phyloP scores from a whole-genome alignment of 2,888 invertebrate genomes.

The Nephrotoma flavescens region DNA sequence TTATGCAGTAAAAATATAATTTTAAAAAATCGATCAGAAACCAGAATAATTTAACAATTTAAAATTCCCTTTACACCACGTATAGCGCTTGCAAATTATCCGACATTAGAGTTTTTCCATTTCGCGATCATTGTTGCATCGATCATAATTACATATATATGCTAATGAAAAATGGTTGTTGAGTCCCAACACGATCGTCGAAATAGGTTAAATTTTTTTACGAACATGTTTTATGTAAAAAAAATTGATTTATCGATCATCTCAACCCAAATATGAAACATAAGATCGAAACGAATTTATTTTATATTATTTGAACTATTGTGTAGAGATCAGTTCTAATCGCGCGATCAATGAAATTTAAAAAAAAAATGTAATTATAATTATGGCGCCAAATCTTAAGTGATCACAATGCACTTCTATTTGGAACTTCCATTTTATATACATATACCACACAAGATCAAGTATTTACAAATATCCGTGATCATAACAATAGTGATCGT shows the following conservation, averaged over 20 bases:
- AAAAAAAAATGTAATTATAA: background rate
- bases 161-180: background rate
- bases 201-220: background rate
- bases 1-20: background rate
- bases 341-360: background rate
- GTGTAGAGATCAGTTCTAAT: background rate
- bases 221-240: background rate
- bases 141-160: background rate
- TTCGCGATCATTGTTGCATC: background rate
- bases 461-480: background rate
- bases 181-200: background rate
- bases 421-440: background rate
- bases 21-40: background rate
- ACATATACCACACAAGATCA: background rate
- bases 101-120: background rate
- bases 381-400: background rate
- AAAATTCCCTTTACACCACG: background rate
- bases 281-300: background rate
- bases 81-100: background rate
- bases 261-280: background rate
- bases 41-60: background rate
- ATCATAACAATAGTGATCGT: background rate
- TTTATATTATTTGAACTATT: background rate
- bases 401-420: background rate
- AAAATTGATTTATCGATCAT: background rate